A percentile compares a stretch with the other conserved stretches of the same genome.
phyloP scores from a whole-genome alignment of 2,113 vertebrate species.

The Alligator sinensis region DNA sequence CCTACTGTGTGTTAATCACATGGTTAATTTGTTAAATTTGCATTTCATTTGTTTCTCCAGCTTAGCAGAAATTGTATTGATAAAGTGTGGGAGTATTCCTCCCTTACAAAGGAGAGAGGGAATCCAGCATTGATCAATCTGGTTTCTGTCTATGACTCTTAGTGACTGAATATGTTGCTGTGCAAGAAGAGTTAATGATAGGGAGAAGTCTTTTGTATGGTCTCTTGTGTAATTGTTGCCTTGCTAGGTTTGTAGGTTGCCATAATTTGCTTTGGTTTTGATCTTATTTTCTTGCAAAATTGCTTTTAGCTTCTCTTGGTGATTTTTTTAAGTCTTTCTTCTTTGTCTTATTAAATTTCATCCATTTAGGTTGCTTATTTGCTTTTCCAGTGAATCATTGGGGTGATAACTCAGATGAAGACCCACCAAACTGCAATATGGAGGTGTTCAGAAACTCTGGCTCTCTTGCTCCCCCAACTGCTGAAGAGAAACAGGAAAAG shows the following conservation, averaged over 20 bases:
- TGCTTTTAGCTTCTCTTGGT: slow-evolving; percentile 30
- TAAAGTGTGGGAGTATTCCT: slow-evolving; percentile 11
- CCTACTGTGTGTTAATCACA: slow-evolving; percentile 70
- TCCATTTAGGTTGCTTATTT: slow-evolving; percentile 39
- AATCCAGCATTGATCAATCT: slow-evolving; percentile 61
- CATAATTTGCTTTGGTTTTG: slow-evolving; percentile 50
- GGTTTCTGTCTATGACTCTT: slow-evolving; percentile 32
- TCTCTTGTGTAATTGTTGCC: slow-evolving; percentile 52
- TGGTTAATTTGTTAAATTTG: slow-evolving; percentile 77
- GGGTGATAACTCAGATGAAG: neutral
- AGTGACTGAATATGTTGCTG: slow-evolving; percentile 35
- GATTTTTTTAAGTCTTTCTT: slow-evolving; percentile 54
- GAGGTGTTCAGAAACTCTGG: neutral
- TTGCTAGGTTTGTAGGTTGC: slow-evolving; percentile 12
- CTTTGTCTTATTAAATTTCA: slow-evolving; percentile 60
- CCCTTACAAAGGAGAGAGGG: neutral
- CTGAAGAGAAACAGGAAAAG: slow-evolving; percentile 31
- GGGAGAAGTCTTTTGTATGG: slow-evolving; percentile 27
- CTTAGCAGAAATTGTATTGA: slow-evolving; percentile 69
- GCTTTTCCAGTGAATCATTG: neutral
- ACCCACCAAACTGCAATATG: neutral
- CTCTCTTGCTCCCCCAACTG: slow-evolving; percentile 68
- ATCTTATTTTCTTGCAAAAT: slow-evolving; percentile 60
- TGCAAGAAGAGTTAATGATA: slow-evolving; percentile 54
- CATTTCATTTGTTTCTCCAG: slow-evolving; percentile 65